Evolutionary conservation across 2,797 vertebrate species (phyloP).

Genomic region (Enteromius thamalakanensis): DNA sequence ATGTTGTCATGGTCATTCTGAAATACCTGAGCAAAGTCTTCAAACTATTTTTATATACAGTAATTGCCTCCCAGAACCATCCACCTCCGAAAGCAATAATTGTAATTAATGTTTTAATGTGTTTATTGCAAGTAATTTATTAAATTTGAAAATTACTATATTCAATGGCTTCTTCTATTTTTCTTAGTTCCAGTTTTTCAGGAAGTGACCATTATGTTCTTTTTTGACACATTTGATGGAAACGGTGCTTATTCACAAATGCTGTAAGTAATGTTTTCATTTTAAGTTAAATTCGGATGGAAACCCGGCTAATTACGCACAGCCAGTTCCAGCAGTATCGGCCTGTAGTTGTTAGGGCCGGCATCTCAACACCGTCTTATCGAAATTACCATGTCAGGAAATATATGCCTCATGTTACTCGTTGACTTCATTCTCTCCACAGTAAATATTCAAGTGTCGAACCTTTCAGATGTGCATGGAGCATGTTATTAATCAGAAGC

Average conservation of each 20-base stretch:
- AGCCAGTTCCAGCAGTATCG: neutral
- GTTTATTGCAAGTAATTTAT: neutral
- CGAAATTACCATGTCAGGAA: conserved; percentile 43
- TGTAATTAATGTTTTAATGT: neutral
- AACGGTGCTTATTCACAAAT: neutral
- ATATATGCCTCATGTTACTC: conserved; percentile 37
- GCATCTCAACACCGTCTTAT: conserved; percentile 12
- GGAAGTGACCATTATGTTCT: neutral
- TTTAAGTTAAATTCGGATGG: neutral
- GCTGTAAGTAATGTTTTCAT: neutral
- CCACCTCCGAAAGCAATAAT: neutral
- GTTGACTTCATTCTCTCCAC: conserved; percentile 49
- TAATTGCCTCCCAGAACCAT: neutral
- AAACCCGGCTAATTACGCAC: neutral
- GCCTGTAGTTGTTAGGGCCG: neutral
- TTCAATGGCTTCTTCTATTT: neutral
- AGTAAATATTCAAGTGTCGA: conserved; percentile 53
- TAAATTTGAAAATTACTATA: neutral
- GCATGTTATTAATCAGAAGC: conserved; percentile 61
- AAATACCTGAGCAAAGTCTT: neutral
- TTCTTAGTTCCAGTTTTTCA: neutral
- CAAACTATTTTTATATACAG: neutral
- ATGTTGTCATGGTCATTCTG: neutral
- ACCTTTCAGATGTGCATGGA: conserved; percentile 48
- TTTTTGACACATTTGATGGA: neutral